phyloP scores from a whole-genome alignment of 2,113 vertebrate species.

The Hipposideros armiger region DNA sequence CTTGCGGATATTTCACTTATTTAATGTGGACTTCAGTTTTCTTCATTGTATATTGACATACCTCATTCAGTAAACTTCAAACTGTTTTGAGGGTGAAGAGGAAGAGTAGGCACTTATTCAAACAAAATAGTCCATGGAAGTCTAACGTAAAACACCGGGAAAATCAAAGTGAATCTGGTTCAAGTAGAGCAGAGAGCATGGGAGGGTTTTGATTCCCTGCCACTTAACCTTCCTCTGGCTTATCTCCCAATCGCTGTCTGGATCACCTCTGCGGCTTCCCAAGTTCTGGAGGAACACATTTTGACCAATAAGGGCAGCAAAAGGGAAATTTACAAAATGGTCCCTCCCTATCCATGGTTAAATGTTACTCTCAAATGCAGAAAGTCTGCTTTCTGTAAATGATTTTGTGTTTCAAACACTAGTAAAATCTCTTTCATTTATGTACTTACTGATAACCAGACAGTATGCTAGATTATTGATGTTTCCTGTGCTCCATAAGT shows the following conservation, averaged over 20 bases:
- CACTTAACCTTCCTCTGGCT: not conserved
- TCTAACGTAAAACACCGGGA: not conserved
- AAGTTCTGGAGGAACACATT: not conserved
- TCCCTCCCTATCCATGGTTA: not conserved
- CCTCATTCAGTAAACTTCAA: not conserved
- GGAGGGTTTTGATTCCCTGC: not conserved
- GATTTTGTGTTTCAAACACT: constrained; percentile 44
- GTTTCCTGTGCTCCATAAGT: not conserved
- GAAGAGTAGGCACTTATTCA: not conserved
- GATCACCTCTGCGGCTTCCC: not conserved
- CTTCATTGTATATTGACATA: not conserved
- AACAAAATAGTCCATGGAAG: not conserved
- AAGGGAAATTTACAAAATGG: not conserved
- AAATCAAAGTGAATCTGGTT: not conserved
- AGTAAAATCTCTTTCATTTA: not conserved
- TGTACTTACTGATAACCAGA: not conserved
- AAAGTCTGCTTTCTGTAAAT: not conserved
- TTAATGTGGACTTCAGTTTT: not conserved
- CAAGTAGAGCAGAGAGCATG: not conserved
- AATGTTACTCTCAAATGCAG: not conserved
- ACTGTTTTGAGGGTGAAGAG: not conserved
- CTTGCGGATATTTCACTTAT: not conserved
- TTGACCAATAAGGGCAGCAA: not conserved
- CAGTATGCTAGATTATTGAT: not conserved
- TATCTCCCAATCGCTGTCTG: not conserved